Conservation (phyloP, 2,888 invertebrate species). For the Drosophila emarginata region DNA sequence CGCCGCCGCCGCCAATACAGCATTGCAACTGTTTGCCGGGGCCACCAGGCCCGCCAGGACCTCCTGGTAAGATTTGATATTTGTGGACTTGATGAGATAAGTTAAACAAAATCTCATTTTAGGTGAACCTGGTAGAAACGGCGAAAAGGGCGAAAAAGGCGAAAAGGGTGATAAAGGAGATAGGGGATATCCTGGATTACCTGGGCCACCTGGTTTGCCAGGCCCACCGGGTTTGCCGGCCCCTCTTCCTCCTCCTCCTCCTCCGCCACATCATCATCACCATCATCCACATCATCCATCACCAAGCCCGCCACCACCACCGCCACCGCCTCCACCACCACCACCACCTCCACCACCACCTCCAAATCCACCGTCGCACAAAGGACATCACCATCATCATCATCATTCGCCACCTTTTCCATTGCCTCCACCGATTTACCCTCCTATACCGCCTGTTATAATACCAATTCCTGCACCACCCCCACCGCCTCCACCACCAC, state of each 20-base stretch:
- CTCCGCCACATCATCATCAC: background rate
- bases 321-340: background rate
- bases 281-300: background rate
- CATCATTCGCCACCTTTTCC: background rate
- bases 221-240: conserved; percentile 49
- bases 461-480: background rate
- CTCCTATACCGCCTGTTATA: background rate
- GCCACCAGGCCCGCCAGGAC: conserved; percentile 47
- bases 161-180: conserved; percentile 48
- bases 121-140: background rate
- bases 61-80: conserved; percentile 19
- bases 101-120: background rate
- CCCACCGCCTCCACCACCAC: background rate
- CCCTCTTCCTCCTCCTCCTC: background rate
- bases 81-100: background rate
- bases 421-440: background rate
- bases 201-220: conserved; percentile 33
- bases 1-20: conserved; percentile 15
- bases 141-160: conserved; percentile 21
- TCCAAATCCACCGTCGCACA: background rate
- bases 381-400: background rate
- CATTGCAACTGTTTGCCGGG: conserved; percentile 46
- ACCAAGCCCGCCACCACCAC: background rate
- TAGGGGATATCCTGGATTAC: conserved; percentile 36
- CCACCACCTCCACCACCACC: background rate